Base-by-base conservation (phyloP, 2,888 invertebrate genomes). In the Drosophila tripunctata region DNA sequence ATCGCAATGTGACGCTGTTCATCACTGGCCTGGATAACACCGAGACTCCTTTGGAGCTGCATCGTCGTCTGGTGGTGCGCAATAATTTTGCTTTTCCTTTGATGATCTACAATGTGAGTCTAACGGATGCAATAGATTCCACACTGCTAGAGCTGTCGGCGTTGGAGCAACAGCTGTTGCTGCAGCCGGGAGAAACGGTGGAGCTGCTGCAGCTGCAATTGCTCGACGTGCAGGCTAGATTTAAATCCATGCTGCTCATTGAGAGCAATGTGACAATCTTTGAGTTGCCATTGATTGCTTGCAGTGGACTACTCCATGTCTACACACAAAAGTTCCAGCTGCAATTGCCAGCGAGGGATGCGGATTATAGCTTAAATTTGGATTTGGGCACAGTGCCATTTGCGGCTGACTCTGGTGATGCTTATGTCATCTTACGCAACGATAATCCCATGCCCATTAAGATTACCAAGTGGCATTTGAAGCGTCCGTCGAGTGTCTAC, bases 41-140 rank as follows among this genome's bases (percentile, higher is more conserved):
- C 3, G 87, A 87, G 52, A 89, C 51, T 4, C 44, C 61, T 31
- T 41, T 77, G 44, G 86, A 89, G 15, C 61, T 51, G 6, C 92
- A 92, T 67, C 92, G 95, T 63, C 92, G 93, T 76, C 92, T 95
- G 73, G 92, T 92, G 50, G 92, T 96, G 63, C 93, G 94, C 52
- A 97, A 97, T 91, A 93, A 93, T 78, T 96, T 96, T 90, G 93
- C 94, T 83, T 93, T 94, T 76, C 94, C 96, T 6, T 90, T 97
- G 60, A 94, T 94, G 64, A 92, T 97, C 68, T 94, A 94, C 67
- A 95, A 96, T 89, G 93, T 95, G 38, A 93, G 94, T 6, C 91
- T 96, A 5, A 56, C 45, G 74, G 93, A 94, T 4, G 67, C 75
- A 1, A 81, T 84, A 24, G 75, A 83, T 41, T 44, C 75, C 2